Evolutionary conservation across 2,888 invertebrate genomes (phyloP).

Genomic region (Tiliacea citrago): DNA sequence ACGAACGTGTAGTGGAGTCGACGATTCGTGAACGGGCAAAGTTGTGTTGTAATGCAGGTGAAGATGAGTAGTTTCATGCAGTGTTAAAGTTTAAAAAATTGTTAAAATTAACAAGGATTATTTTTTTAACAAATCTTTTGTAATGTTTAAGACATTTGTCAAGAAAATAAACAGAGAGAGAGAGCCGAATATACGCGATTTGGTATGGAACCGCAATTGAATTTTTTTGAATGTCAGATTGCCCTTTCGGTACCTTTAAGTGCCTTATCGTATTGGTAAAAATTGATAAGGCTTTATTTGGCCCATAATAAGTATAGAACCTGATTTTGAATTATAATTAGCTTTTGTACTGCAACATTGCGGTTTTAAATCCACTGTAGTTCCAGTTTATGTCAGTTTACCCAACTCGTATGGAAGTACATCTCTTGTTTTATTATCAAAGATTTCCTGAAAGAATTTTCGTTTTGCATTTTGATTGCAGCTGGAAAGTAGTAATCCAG

Average conservation of each 20-base stretch:
- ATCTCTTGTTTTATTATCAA: background rate
- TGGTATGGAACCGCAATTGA: background rate
- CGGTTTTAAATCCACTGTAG: background rate
- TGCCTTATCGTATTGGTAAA: too few relatives aligned
- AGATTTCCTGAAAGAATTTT: too few relatives aligned
- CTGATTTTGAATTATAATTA: background rate
- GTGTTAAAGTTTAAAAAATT: background rate
- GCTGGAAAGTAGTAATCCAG: too few relatives aligned
- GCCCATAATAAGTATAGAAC: background rate
- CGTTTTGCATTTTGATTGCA: too few relatives aligned
- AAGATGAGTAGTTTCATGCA: slow-evolving; percentile 39
- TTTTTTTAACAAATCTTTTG: background rate
- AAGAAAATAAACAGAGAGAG: too few relatives aligned
- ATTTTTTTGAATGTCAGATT: background rate
- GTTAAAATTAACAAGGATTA: too few relatives aligned
- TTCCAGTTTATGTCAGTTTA: background rate
- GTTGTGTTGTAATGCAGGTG: slow-evolving; percentile 39
- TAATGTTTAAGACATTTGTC: background rate
- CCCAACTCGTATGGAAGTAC: background rate
- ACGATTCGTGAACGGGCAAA: slow-evolving; percentile 72
- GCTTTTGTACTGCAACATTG: too few relatives aligned
- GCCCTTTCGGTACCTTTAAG: background rate
- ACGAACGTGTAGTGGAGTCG: slow-evolving; percentile 68
- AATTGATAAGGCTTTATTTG: background rate
- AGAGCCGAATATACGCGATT: too few relatives aligned